Percentiles rank a stretch among this genome's conserved stretches.
Conservation (phyloP, 2,888 invertebrate genomes). For the Diarsia mendica region DNA sequence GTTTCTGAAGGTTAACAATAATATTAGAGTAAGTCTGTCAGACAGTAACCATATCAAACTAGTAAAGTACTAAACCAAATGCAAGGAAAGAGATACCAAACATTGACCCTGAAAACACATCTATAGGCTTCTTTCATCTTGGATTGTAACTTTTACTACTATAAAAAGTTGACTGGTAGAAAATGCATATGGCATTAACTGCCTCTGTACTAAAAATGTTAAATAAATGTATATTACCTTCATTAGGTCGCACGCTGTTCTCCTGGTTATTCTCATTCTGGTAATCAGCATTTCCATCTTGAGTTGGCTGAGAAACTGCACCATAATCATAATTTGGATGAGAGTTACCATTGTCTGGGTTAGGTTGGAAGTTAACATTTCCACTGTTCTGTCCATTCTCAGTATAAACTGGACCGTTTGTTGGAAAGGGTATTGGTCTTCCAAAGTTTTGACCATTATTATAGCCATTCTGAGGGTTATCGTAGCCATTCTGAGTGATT, state of each 20-base stretch:
- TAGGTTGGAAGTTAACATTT: constrained; percentile 46
- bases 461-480: constrained; percentile 7
- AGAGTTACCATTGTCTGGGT: constrained; percentile 19
- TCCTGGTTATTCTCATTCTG: constrained; percentile 40
- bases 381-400: constrained; percentile 38
- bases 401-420: constrained; percentile 23
- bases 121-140: background rate
- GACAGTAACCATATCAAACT: background rate
- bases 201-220: background rate
- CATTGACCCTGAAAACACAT: too few species aligned
- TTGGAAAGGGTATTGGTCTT: constrained; percentile 42
- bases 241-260: constrained; percentile 33
- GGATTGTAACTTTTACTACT: too few species aligned
- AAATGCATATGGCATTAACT: background rate
- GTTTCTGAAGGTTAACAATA: background rate
- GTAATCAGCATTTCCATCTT: constrained; percentile 10
- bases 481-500: constrained; percentile 23
- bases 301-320: constrained; percentile 11
- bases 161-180: background rate
- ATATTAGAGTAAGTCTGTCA: background rate
- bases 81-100: too few species aligned
- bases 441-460: constrained; percentile 42
- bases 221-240: constrained; percentile 35
- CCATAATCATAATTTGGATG: constrained; percentile 27
- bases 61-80: background rate